Evolutionary conservation across 2,888 invertebrate species (phyloP).

Genomic region (Hymenopus coronatus): DNA sequence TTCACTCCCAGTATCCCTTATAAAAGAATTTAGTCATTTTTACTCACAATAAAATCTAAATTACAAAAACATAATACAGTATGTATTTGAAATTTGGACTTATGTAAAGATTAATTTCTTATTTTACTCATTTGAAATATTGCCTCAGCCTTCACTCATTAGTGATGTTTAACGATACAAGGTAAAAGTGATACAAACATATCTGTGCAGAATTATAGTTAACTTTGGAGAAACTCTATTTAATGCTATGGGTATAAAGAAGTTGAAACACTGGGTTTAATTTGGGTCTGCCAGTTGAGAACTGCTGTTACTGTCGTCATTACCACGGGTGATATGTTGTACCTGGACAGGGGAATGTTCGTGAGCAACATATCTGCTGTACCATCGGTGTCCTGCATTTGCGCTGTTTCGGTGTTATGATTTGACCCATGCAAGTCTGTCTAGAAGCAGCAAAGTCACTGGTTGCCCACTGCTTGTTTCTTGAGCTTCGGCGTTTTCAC

Average conservation of each 20-base stretch:
- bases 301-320: background rate
- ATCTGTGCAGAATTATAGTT: too few relatives aligned
- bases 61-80: too few relatives aligned
- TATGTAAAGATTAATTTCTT: too few relatives aligned
- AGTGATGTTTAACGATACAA: too few relatives aligned
- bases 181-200: too few relatives aligned
- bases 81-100: too few relatives aligned
- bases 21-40: too few relatives aligned
- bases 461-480: background rate
- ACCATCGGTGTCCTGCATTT: background rate
- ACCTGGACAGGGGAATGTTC: background rate
- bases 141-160: too few relatives aligned
- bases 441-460: background rate
- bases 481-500: slow-evolving; percentile 10
- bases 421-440: background rate
- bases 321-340: background rate
- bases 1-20: too few relatives aligned
- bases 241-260: background rate
- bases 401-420: background rate
- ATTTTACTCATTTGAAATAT: too few relatives aligned
- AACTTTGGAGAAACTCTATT: too few relatives aligned
- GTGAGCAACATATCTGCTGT: background rate
- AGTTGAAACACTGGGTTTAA: background rate
- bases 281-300: background rate
- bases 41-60: too few relatives aligned